Evolutionary conservation across 2,797 vertebrate genomes (phyloP), one percentile per base, ranked within the genome.

Genomic region (Kryptolebias ocellatus): DNA sequence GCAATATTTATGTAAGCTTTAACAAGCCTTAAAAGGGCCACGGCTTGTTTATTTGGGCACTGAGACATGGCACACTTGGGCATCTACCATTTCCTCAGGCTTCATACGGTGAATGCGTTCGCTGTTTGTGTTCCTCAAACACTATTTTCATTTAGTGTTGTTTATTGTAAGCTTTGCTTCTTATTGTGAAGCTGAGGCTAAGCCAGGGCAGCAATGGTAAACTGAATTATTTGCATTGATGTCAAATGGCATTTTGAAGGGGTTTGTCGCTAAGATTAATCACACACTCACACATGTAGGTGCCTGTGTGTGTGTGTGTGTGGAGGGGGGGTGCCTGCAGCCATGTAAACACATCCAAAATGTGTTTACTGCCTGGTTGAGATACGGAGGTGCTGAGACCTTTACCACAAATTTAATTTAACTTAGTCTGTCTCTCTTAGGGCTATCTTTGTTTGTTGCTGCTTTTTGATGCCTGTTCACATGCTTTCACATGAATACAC

Each of bases 1-100:
- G 49, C 2, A 1, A 64, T 37, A 68, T 87, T 87, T 82, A 81
- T 78, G 64, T 74, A 86, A 79, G 70, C 86, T 67, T 80, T 60
- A 74, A 81, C 72, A 70, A 67, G 64, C 60, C 0, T 76, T 80
- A 80, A 70, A 73, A 74, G 53, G 47, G 56, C 57, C 70, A 1
- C 24, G 57, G 53, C 28, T 49, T 53, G 42, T 78, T 70, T 29
- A 61, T 53, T 53, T 53, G 65, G 54, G 52, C 5, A 20, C 50
- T 46, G 61, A 78, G 76, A 86, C 63, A 59, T 53, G 47, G 69
- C 67, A 74, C 60, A 70, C 37, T 62, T 70, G 68, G 70, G 39
- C 64, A 79, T 79, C 78, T 83, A 68, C 67, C 60, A 76, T 76
- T 79, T 79, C 75, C 76, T 76, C 58, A 0, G 63, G 72, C 65